Evolutionary conservation across 2,888 invertebrate species (phyloP).

Genomic region (Phorcus lineatus): DNA sequence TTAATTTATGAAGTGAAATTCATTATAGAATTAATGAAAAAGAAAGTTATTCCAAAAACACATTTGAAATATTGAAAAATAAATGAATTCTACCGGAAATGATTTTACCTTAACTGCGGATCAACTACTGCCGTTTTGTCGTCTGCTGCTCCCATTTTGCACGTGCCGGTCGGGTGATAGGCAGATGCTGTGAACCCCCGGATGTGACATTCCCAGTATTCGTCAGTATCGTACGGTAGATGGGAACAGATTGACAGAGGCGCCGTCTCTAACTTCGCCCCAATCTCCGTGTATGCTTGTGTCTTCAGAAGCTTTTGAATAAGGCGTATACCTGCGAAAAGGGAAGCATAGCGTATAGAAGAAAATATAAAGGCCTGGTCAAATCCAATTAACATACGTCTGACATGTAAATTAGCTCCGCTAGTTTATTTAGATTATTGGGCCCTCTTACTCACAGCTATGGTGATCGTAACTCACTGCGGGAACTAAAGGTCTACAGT

Average conservation of each 20-base stretch:
- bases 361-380: background rate
- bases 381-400: too few relatives aligned
- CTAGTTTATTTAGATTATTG: too few relatives aligned
- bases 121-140: slow-evolving; percentile 81
- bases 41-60: background rate
- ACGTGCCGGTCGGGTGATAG: slow-evolving; percentile 84
- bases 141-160: slow-evolving; percentile 80
- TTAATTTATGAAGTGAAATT: too few relatives aligned
- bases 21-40: too few relatives aligned
- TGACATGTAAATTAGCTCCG: too few relatives aligned
- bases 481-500: too few relatives aligned
- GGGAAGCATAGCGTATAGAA: background rate
- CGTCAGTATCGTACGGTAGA: slow-evolving; percentile 47
- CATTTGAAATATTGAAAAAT: background rate
- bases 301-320: slow-evolving; percentile 49
- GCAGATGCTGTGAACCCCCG: slow-evolving; percentile 45
- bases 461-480: too few relatives aligned
- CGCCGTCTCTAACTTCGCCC: slow-evolving; percentile 41
- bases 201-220: slow-evolving; percentile 54
- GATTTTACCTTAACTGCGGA: slow-evolving; percentile 73
- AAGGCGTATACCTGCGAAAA: slow-evolving; percentile 28
- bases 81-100: background rate
- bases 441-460: too few relatives aligned
- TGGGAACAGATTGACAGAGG: slow-evolving; percentile 50
- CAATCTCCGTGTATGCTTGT: slow-evolving; percentile 41